These are phyloP conservation scores for Colletes gigas DNA, from an alignment of 1,140 invertebrate genomes.

Conservation along the genomic window DNA sequence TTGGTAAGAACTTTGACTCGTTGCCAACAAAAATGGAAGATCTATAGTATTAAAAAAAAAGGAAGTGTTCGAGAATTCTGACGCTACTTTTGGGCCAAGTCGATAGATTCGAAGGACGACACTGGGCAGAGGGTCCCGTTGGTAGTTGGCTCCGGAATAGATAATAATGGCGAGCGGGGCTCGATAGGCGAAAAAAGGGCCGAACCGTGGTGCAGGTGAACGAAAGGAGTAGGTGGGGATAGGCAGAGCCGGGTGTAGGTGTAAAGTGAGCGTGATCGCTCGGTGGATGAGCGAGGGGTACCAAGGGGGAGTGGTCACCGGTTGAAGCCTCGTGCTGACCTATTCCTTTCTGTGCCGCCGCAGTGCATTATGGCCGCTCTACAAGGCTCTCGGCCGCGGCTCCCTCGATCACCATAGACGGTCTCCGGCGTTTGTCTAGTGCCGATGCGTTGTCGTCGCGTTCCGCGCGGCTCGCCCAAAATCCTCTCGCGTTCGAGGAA, in stretches of 20 bases:
- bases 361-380: constrained; percentile 79
- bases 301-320: constrained; percentile 77
- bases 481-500: constrained; percentile 21
- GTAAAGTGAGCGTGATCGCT: constrained; percentile 75
- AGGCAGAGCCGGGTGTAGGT: constrained; percentile 64
- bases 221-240: constrained; percentile 43
- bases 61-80: too few species aligned
- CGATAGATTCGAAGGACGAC: too few species aligned
- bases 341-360: constrained; percentile 77
- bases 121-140: too few species aligned
- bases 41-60: too few species aligned
- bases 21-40: too few species aligned
- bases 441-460: constrained; percentile 17
- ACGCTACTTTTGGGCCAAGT: too few species aligned
- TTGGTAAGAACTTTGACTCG: too few species aligned
- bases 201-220: constrained; percentile 45
- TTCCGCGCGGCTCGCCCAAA: constrained; percentile 5
- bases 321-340: constrained; percentile 77
- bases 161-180: constrained; percentile 1
- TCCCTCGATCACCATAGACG: constrained; percentile 51
- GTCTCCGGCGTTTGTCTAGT: constrained; percentile 22
- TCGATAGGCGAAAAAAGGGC: constrained; percentile 28
- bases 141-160: neutral
- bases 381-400: constrained; percentile 56
- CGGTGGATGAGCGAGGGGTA: constrained; percentile 72